Evolutionary conservation across 2,797 vertebrate species (phyloP).

Genomic region (Buceros bicornis): DNA sequence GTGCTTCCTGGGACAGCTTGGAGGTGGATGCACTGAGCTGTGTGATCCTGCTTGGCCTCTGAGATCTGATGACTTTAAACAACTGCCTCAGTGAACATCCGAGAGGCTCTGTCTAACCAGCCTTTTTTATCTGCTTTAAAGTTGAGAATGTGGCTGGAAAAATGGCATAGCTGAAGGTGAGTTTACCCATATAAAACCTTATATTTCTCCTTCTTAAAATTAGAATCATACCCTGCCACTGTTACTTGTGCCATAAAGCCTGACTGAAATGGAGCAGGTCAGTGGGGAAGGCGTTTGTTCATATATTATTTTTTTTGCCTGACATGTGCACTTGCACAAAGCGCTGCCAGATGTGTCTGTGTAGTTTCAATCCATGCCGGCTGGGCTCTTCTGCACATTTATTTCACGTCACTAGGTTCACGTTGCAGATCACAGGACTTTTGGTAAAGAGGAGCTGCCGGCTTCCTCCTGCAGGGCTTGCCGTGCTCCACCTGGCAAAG

Average conservation of each 20-base stretch:
- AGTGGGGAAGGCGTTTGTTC: background rate
- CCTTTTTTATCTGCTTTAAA: background rate
- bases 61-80: background rate
- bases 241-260: background rate
- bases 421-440: background rate
- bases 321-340: background rate
- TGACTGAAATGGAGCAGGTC: background rate
- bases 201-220: background rate
- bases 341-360: too few species aligned
- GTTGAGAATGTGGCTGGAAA: background rate
- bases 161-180: background rate
- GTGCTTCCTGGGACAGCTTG: accelerated
- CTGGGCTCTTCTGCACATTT: background rate
- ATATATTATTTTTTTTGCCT: background rate
- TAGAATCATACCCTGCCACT: background rate
- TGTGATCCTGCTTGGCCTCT: background rate
- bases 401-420: background rate
- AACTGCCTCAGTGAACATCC: background rate
- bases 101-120: background rate
- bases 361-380: background rate
- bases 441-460: background rate
- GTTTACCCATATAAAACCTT: background rate
- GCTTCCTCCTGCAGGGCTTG: background rate
- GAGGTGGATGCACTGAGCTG: background rate
- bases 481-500: background rate